Base-by-base conservation (phyloP, 2,797 vertebrate species). In the Nannoperca obscura region DNA sequence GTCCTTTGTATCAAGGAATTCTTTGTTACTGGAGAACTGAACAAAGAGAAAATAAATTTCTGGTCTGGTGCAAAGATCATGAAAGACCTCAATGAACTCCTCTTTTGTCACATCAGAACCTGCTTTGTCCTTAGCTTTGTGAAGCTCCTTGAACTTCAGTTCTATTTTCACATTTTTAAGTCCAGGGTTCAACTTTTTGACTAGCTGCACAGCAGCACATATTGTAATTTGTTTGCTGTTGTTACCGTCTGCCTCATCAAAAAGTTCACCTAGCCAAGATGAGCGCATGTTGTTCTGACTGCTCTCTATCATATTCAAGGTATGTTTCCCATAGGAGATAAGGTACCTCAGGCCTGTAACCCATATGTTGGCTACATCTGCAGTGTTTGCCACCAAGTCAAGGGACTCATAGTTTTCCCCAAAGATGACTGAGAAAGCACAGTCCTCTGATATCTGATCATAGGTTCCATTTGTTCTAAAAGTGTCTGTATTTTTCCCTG, bases 21-120 rank as follows among this genome's bases (percentile, higher is more conserved):
- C 98, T 92, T 99, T 99, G 97, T 99, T 99, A 94, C 98, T 99
- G 70, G 98, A 99, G 94, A 99, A 99, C 93, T 99, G 98, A 92
- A 99, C 98, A 90, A 99, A 96, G 80, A 99, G 95, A 91, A 99
- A 99, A 92, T 99, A 99, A 81, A 99, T 99, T 92, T 99, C 98
- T 76, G 98, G 98, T 88, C 98, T 96, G 55, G 98, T 99, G 92
- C 98, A 99, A 91, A 99, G 97, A 65, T 99, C 98, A 71, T 99
- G 98, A 94, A 97, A 99, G 90, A 99, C 97, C 93, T 99, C 98
- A 36, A 97, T 95, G 91, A 99, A 99, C 83, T 99, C 98, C 17
- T 98, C 97, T 92, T 96, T 97, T 14, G 95, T 97, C 73, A 99
- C 95, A 30, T 97, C 95, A 7, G 92, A 96, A 71, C 95, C 93